Evolutionary conservation across 2,888 invertebrate species (phyloP).

Genomic region (Sisyra nigra): DNA sequence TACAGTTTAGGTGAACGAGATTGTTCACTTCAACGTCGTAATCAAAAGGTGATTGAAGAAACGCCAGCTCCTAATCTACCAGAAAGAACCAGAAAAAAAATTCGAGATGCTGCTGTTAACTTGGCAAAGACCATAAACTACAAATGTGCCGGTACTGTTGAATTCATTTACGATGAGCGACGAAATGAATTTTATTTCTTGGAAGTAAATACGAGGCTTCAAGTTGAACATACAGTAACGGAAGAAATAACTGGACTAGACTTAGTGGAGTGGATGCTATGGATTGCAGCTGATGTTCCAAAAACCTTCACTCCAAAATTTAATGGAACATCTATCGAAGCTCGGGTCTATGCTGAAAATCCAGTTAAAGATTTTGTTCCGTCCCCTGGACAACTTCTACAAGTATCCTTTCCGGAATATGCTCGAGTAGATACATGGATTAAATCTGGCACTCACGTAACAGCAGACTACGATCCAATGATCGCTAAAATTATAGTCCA

Average conservation of each 20-base stretch:
- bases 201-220: conserved; percentile 3
- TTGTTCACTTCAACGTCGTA: conserved; percentile 3
- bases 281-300: background rate
- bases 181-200: conserved; percentile 1
- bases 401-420: background rate
- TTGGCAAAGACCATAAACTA: conserved; percentile 1
- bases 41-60: conserved; percentile 3
- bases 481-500: conserved; percentile 3
- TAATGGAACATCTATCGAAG: background rate
- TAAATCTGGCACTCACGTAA: background rate
- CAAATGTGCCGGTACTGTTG: conserved; percentile 3
- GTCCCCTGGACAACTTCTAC: background rate
- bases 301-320: background rate
- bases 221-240: conserved; percentile 2
- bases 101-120: background rate
- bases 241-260: conserved; percentile 2
- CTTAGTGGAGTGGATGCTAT: conserved; percentile 3
- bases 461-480: conserved; percentile 1
- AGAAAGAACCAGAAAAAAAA: background rate
- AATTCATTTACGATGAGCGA: conserved; percentile 1
- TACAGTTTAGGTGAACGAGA: conserved; percentile 1
- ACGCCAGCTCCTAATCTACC: conserved; percentile 1
- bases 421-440: conserved; percentile 2
- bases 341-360: conserved; percentile 2
- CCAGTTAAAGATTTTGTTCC: conserved; percentile 1